Percentiles rank a stretch among this genome's conserved stretches.
Conservation (phyloP, 2,797 vertebrate species). For the Pangasius larnaudii region DNA sequence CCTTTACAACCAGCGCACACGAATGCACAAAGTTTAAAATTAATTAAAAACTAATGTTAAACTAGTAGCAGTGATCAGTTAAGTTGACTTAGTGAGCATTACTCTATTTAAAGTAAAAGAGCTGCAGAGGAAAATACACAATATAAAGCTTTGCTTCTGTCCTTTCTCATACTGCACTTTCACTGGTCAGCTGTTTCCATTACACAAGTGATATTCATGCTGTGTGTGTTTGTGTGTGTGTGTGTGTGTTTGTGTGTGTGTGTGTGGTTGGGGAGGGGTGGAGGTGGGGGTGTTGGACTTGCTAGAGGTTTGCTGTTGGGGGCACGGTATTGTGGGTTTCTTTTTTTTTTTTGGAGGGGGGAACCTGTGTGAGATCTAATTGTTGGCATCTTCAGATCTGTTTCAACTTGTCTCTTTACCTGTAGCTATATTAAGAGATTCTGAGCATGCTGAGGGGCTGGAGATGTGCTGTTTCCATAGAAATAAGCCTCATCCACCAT, state of each 20-base stretch:
- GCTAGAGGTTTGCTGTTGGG: not conserved
- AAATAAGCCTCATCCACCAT: conserved; percentile 66
- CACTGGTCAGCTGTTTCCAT: not conserved
- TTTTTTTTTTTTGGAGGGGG: not conserved
- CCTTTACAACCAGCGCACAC: not conserved
- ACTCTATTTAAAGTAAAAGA: not conserved
- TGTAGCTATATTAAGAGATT: conserved; percentile 16
- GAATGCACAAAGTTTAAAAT: conserved; percentile 1
- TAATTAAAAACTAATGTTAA: not conserved
- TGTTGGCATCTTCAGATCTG: not conserved
- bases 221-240: not conserved
- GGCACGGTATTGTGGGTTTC: not conserved
- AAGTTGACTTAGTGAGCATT: not conserved
- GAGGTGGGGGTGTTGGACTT: not conserved
- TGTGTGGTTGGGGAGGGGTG: too few species aligned
- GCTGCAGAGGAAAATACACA: not conserved
- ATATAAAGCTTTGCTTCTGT: not conserved
- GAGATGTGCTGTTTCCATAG: conserved; percentile 77
- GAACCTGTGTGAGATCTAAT: not conserved
- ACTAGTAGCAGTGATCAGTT: not conserved
- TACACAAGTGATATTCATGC: not conserved
- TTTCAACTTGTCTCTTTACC: not conserved
- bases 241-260: too few species aligned
- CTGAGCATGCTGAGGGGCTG: not conserved
- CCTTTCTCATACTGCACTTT: not conserved